Evolutionary conservation across 2,888 invertebrate species (phyloP), one percentile per base, ranked within the genome.

Genomic region (Tenthredo scrophulariae): DNA sequence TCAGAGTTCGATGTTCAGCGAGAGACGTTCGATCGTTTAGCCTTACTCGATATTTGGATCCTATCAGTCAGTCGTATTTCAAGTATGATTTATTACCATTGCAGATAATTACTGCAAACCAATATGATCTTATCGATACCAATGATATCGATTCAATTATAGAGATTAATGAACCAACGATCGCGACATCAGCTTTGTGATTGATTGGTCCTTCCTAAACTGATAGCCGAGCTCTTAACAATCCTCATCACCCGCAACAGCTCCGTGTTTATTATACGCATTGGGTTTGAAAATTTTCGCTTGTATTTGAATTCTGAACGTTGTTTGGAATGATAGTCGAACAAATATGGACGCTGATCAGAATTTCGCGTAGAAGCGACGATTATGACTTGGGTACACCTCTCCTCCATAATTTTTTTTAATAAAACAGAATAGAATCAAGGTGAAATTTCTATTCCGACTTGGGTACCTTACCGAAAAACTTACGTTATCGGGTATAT

Each of bases 61-160:
- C 40, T 62, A 43, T 80, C 58, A 62, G 65, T 62, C 58, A 18
- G 40, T 22, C 22, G 33, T 40, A 33, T 40, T 54, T 33, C 15
- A 74, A 43, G 22, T 74, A 65, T 70, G 83, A 83, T 70, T 83
- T 80, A 83, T 70, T 83, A 67, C 67, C 46, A 26, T 70, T 83
- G 70, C 83, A 33, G 83, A 83, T 83, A 83, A 83, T 83, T 70
- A 67, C 80, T 58, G 54, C 67, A 9, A 46, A 29, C 65, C 43
- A 46, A 67, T 37, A 37, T n/a, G 83, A 67, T 83, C 26, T n/a
- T 62, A 83, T 67, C 67, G 50, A 83, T 83, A 83, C 29, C 89
- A 87, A 88, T 86, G 89, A 91, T 92, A 92, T 92, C 91, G 91
- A 92, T 92, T 91, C 91, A 91, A 91, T 92, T 91, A 91, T 90